Evolutionary conservation across 2,797 vertebrate genomes (phyloP).

Genomic region (Choloepus didactylus): DNA sequence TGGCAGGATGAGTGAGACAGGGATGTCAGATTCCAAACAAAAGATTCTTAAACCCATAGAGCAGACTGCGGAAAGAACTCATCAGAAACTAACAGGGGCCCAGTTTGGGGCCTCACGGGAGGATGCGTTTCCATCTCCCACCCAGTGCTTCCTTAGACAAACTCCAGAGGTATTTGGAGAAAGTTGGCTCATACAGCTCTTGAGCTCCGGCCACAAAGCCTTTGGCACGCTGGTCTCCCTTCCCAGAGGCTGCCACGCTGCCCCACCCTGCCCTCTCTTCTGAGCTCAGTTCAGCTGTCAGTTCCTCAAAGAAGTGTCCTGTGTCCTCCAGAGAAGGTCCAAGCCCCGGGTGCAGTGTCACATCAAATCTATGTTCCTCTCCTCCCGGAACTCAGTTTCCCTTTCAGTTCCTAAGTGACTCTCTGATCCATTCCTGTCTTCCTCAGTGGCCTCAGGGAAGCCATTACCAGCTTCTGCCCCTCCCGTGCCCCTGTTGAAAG

Average conservation of each 20-base stretch:
- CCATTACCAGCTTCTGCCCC: neutral
- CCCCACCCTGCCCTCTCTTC: neutral
- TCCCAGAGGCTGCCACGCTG: fast-evolving
- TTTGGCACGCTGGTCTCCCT: neutral
- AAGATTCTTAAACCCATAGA: neutral
- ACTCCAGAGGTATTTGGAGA: neutral
- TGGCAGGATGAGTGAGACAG: neutral
- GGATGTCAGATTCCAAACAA: neutral
- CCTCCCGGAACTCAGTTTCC: too few relatives aligned
- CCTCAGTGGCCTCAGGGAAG: fast-evolving
- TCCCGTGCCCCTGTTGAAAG: fast-evolving
- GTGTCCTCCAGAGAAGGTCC: neutral
- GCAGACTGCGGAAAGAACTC: neutral
- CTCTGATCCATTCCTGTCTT: fast-evolving
- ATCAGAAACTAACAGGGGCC: neutral
- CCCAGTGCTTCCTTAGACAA: too few relatives aligned
- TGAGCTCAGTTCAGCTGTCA: fast-evolving
- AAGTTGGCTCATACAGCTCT: neutral
- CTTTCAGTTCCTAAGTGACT: neutral
- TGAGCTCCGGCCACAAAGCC: neutral
- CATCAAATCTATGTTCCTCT: neutral
- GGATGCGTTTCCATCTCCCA: neutral
- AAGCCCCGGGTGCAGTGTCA: neutral
- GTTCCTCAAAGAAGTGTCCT: neutral
- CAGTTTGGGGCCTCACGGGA: neutral